Evolutionary conservation across 2,113 vertebrate genomes (phyloP).

Genomic region (Synchiropus splendidus): DNA sequence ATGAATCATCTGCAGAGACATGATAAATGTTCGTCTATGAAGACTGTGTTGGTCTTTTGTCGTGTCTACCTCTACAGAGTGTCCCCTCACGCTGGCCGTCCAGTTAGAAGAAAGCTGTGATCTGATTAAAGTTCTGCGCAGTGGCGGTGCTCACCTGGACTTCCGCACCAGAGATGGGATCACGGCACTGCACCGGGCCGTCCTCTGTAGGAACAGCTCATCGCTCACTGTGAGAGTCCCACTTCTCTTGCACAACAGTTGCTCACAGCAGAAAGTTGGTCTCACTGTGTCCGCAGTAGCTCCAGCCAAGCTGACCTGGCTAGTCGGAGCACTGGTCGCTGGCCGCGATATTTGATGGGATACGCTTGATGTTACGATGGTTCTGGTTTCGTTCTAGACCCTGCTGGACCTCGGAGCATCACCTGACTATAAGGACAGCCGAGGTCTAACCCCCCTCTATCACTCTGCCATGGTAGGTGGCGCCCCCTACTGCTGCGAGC

Average conservation of each 20-base stretch:
- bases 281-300: no score
- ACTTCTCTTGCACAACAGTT: neutral
- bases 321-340: no score
- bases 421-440: slow-evolving; percentile 94
- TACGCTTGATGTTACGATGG: neutral
- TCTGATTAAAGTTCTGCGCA: slow-evolving; percentile 80
- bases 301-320: no score
- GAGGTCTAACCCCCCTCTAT: slow-evolving; percentile 87
- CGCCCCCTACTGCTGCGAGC: slow-evolving; percentile 90
- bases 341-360: no score
- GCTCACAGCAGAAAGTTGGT: neutral
- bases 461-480: slow-evolving; percentile 92
- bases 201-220: slow-evolving; percentile 67
- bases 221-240: slow-evolving; percentile 58
- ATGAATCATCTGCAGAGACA: no score
- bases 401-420: slow-evolving; percentile 89
- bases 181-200: slow-evolving; percentile 85
- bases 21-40: no score
- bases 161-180: slow-evolving; percentile 90
- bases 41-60: neutral
- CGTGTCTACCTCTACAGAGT: slow-evolving; percentile 67
- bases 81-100: slow-evolving; percentile 83
- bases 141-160: slow-evolving; percentile 86
- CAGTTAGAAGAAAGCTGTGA: slow-evolving; percentile 82
- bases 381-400: slow-evolving; percentile 61